Evolutionary conservation across 92 coral and sea anemone genomes (phyloP).

Genomic region (Porites evermanni): DNA sequence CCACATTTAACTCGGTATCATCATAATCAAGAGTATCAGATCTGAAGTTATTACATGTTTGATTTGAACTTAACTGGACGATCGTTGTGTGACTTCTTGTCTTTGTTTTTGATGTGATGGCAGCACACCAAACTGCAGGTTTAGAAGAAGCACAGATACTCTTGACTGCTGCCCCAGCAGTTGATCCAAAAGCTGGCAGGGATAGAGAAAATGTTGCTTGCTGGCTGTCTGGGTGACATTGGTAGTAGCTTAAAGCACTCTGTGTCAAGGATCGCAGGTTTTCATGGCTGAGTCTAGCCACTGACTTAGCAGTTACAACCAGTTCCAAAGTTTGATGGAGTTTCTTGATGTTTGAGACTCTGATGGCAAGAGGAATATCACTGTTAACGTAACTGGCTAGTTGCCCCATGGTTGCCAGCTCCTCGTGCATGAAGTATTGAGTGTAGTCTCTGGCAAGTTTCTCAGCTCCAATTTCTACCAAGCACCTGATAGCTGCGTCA

Average conservation of each 20-base stretch:
- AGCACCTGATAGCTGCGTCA: slow-evolving; percentile 65
- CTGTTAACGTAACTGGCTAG: slow-evolving; percentile 69
- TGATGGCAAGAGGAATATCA: slow-evolving; percentile 48
- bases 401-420: slow-evolving; percentile 89
- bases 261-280: slow-evolving; percentile 82
- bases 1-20: slow-evolving; percentile 53
- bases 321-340: slow-evolving; percentile 88
- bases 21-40: slow-evolving; percentile 39
- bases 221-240: slow-evolving; percentile 54
- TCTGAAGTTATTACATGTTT: slow-evolving; percentile 39
- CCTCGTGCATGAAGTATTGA: slow-evolving; percentile 84
- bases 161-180: slow-evolving; percentile 86
- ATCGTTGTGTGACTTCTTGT: slow-evolving; percentile 64
- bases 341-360: slow-evolving; percentile 77
- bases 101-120: slow-evolving; percentile 72
- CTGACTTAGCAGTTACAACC: slow-evolving; percentile 80
- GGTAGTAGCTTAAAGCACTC: slow-evolving; percentile 81
- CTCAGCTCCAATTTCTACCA: slow-evolving; percentile 87
- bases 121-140: slow-evolving; percentile 87
- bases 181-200: slow-evolving; percentile 89
- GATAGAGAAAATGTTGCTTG: slow-evolving; percentile 94
- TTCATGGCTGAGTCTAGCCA: slow-evolving; percentile 78
- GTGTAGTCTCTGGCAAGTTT: slow-evolving; percentile 88
- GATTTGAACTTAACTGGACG: slow-evolving; percentile 69
- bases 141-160: slow-evolving; percentile 70